Evolutionary conservation across 2,888 invertebrate species (phyloP).

Genomic region (Lamproptera curius): DNA sequence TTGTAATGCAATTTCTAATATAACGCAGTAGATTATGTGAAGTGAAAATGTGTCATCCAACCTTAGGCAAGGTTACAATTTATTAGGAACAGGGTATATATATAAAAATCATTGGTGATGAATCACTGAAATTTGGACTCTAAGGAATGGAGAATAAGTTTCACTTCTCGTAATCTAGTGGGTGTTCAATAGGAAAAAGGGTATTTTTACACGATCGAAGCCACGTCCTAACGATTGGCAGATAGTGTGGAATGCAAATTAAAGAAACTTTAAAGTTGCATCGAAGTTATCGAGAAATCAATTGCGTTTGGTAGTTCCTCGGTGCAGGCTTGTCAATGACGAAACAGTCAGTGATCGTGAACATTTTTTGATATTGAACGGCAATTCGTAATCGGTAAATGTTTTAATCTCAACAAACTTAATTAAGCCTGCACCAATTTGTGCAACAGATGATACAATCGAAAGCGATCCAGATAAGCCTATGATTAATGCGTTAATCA

Average conservation of each 20-base stretch:
- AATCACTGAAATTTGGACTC: conserved; percentile 72
- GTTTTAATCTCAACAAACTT: conserved; percentile 26
- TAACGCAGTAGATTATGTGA: conserved; percentile 64
- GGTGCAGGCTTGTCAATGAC: conserved; percentile 30
- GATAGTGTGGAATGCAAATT: conserved; percentile 33
- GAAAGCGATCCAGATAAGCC: conserved; percentile 49
- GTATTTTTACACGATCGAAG: conserved; percentile 55
- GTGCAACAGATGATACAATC: conserved; percentile 45
- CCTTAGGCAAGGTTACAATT: conserved; percentile 49
- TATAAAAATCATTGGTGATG: conserved; percentile 71
- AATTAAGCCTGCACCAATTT: conserved; percentile 34
- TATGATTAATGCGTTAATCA: conserved; percentile 62
- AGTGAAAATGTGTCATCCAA: conserved; percentile 43
- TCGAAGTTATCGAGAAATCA: conserved; percentile 30
- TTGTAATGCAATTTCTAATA: conserved; percentile 21
- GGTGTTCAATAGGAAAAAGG: conserved; percentile 27
- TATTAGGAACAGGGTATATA: conserved; percentile 71
- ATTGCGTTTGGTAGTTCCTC: conserved; percentile 30
- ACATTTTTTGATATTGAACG: conserved; percentile 14
- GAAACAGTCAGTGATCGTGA: neutral
- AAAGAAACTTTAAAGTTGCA: conserved; percentile 34
- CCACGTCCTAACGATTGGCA: conserved; percentile 50
- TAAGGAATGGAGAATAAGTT: conserved; percentile 41
- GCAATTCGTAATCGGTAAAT: conserved; percentile 25
- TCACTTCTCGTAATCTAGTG: conserved; percentile 68